Base-by-base conservation (phyloP, 2,113 vertebrate species). In the Channa argus region DNA sequence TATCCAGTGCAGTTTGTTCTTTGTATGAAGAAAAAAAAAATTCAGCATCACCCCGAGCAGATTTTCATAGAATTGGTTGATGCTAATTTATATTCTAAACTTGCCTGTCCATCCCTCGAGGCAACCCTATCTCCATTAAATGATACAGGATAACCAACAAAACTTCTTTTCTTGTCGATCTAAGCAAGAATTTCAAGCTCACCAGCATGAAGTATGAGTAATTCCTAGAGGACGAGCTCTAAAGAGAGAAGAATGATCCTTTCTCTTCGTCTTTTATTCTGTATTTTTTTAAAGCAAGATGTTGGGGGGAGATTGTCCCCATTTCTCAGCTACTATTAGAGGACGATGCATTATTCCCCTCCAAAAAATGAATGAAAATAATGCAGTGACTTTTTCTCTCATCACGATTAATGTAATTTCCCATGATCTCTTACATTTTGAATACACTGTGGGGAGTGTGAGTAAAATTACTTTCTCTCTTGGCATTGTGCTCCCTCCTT, bases 81-180 rank as follows among this genome's bases (percentile, higher is more conserved):
- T 86, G 56, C 86, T 89, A 88, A 94, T 93, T 92, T 82, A 91
- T 93, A 93, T 92, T 93, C 91, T 76, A 86, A 91, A 91, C 81
- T 84, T 84, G 86, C 83, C 69, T 56, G 65, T 74, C 72, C 60
- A 66, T 41, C 86, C 92, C 91, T 33, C 24, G 24, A 67, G 91
- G 92, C 89, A 36, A 66, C 38, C 68, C 73, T 14, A 6, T 85
- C 70, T 91, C 74, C 72, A 90, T 92, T 90, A 89, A 90, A 90
- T 77, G 37, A 64, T 71, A 63, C 70, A 71, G 84, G 75, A 91
- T 78, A 80, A 87, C 80, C 76, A 74, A 77, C 78, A 80, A 80
- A 90, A 88, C 72, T 82, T 83, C 38, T 72, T 79, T 90, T 92
- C 73, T 89, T 90, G 92, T 83, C 77, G 76, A 90, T 86, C 81